Percentiles rank a stretch among this genome's conserved stretches.
Evolutionary conservation across 2,797 vertebrate species (phyloP).

Genomic region (Hozukius guyotensis): DNA sequence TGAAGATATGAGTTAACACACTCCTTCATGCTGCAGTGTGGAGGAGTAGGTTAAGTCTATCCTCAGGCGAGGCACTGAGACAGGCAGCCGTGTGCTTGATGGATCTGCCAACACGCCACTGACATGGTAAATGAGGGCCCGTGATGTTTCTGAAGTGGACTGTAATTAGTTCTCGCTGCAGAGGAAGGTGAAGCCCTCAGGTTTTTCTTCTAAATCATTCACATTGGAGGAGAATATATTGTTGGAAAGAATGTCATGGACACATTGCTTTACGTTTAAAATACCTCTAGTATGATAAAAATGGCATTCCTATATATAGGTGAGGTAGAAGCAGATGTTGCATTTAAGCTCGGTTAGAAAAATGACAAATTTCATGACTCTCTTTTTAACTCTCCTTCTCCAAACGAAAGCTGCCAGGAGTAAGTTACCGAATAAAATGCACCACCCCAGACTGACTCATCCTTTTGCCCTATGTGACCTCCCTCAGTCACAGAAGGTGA

Average conservation of each 20-base stretch:
- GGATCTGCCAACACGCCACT: not conserved
- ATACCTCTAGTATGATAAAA: not conserved
- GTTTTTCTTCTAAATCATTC: slow-evolving; percentile 9
- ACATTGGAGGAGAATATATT: not conserved
- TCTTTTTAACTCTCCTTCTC: not conserved
- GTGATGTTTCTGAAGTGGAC: slow-evolving; percentile 25
- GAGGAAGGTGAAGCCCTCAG: not conserved
- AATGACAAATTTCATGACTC: not conserved
- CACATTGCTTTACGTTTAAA: not conserved
- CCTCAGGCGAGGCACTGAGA: not conserved
- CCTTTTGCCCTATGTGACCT: not conserved
- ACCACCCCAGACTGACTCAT: not conserved
- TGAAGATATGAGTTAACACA: not conserved
- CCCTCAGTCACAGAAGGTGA: not conserved
- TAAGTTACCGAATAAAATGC: not conserved
- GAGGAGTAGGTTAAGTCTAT: not conserved
- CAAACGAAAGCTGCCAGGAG: not conserved
- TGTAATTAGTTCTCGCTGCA: slow-evolving; percentile 13
- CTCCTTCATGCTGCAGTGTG: not conserved
- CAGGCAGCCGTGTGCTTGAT: not conserved
- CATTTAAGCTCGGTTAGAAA: not conserved
- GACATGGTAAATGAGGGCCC: slow-evolving; percentile 13
- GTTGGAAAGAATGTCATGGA: not conserved
- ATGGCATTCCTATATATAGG: not conserved
- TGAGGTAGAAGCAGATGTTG: not conserved